Percentiles rank a stretch among this genome's conserved stretches.
phyloP scores from a whole-genome alignment of 2,797 vertebrate species.

The Neomorphus geoffroyi region DNA sequence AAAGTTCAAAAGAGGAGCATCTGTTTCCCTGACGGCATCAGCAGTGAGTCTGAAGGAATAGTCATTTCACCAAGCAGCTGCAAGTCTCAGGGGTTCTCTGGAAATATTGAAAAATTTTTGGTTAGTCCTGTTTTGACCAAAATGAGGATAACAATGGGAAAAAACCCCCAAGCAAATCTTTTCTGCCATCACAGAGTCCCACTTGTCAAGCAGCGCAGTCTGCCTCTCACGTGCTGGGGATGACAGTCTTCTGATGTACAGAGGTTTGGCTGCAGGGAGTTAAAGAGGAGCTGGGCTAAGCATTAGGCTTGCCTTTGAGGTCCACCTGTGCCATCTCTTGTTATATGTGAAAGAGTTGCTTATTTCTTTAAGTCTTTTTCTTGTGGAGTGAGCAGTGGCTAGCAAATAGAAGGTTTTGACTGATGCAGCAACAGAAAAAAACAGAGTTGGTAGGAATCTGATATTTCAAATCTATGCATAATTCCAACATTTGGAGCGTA shows the following conservation, averaged over 20 bases:
- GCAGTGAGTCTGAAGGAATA: slow-evolving; percentile 10
- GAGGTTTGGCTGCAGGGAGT: background rate
- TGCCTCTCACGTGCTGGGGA: background rate
- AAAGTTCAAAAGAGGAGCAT: slow-evolving; percentile 39
- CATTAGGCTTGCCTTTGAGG: background rate
- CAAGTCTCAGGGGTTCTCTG: slow-evolving; percentile 18
- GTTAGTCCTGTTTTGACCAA: slow-evolving; percentile 17
- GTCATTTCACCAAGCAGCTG: background rate
- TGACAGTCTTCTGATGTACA: background rate
- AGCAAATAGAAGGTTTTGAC: background rate
- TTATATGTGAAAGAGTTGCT: background rate
- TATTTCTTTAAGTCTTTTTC: background rate
- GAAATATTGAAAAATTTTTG: background rate
- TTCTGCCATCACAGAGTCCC: background rate
- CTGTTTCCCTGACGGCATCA: background rate
- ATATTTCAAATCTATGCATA: slow-evolving; percentile 10
- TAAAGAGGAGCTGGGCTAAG: background rate
- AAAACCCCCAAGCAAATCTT: background rate
- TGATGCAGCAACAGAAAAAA: background rate
- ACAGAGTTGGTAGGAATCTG: background rate
- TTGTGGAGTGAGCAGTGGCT: background rate
- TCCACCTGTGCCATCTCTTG: background rate
- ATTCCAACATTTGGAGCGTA: slow-evolving; percentile 29
- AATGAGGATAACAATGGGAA: background rate
- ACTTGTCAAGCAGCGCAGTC: background rate